A percentile compares a stretch with the other conserved stretches of the same genome.
phyloP scores from a whole-genome alignment of 1,140 invertebrate species.

The Oncopodura yosiiana region DNA sequence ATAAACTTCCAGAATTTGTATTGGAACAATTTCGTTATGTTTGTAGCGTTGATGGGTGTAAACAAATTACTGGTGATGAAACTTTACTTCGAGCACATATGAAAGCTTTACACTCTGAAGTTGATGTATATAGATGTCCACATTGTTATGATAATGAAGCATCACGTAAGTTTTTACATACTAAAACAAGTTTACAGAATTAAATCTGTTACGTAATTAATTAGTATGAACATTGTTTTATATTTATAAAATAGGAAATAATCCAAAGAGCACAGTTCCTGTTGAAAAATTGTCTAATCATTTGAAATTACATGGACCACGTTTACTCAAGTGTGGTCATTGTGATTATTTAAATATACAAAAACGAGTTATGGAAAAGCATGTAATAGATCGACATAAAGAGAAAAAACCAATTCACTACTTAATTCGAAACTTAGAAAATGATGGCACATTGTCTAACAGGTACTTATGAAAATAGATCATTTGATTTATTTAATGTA shows the following conservation, averaged over 20 bases:
- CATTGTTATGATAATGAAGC: conserved; percentile 49
- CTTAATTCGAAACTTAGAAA: conserved; percentile 48
- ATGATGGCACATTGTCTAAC: conserved; percentile 12
- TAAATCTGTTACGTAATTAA: neutral
- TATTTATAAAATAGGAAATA: conserved; percentile 2
- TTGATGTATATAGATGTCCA: conserved; percentile 53
- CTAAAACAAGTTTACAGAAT: neutral
- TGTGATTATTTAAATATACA: conserved; percentile 53
- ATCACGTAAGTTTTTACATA: conserved; percentile 5
- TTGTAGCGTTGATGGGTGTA: conserved; percentile 57
- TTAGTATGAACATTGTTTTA: neutral
- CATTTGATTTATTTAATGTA: too few relatives aligned
- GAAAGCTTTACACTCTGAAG: conserved; percentile 55
- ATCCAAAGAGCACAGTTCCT: conserved; percentile 39
- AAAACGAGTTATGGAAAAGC: conserved; percentile 50
- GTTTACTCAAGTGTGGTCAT: conserved; percentile 56
- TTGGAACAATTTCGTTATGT: conserved; percentile 54
- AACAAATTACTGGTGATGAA: conserved; percentile 61
- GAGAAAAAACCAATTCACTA: conserved; percentile 46
- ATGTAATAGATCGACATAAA: conserved; percentile 52
- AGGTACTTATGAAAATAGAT: neutral
- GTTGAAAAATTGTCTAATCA: conserved; percentile 54
- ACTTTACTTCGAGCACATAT: conserved; percentile 60
- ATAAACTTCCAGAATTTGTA: conserved; percentile 51
- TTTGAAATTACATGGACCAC: conserved; percentile 61